These are phyloP conservation scores for Enteromius paludinosus DNA, from an alignment of 2,797 vertebrate genomes.

Conservation along the genomic window DNA sequence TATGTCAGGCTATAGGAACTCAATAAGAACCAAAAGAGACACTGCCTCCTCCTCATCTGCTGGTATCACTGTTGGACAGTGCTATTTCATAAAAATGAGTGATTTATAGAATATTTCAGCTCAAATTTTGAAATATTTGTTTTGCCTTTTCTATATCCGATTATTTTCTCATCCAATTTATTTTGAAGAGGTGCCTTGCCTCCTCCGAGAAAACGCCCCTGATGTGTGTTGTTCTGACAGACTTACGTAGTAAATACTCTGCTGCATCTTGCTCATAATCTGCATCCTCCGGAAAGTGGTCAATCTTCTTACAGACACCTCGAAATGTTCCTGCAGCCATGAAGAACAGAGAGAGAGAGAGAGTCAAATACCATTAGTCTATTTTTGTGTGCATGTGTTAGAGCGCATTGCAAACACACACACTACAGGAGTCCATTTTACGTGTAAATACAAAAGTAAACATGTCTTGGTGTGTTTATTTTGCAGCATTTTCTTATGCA, in stretches of 20 bases:
- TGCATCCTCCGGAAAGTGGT: slow-evolving; percentile 96
- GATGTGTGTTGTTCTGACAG: slow-evolving; percentile 21
- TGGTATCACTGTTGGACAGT: neutral
- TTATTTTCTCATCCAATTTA: slow-evolving; percentile 16
- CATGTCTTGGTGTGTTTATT: slow-evolving; percentile 39
- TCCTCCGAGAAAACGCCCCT: neutral
- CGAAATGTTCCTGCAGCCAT: slow-evolving; percentile 87
- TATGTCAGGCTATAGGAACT: neutral
- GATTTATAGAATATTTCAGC: neutral
- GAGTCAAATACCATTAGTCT: slow-evolving; percentile 61
- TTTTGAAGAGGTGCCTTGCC: slow-evolving; percentile 3
- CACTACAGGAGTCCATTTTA: slow-evolving; percentile 32
- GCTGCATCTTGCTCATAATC: slow-evolving; percentile 97
- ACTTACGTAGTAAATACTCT: slow-evolving; percentile 95
- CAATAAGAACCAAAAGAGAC: neutral
- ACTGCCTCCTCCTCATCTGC: neutral
- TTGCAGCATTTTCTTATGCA: slow-evolving; percentile 34
- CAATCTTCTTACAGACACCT: slow-evolving; percentile 98
- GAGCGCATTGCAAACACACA: slow-evolving; percentile 5
- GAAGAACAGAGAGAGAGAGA: slow-evolving; percentile 53
- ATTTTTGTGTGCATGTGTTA: neutral
- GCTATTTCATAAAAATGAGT: neutral
- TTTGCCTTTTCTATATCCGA: neutral
- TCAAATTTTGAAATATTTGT: neutral
- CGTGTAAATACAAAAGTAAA: slow-evolving; percentile 38